A percentile compares a stretch with the other conserved stretches of the same genome.
Conservation (phyloP, 2,113 vertebrate genomes). For the Mesoclemmys tuberculata region DNA sequence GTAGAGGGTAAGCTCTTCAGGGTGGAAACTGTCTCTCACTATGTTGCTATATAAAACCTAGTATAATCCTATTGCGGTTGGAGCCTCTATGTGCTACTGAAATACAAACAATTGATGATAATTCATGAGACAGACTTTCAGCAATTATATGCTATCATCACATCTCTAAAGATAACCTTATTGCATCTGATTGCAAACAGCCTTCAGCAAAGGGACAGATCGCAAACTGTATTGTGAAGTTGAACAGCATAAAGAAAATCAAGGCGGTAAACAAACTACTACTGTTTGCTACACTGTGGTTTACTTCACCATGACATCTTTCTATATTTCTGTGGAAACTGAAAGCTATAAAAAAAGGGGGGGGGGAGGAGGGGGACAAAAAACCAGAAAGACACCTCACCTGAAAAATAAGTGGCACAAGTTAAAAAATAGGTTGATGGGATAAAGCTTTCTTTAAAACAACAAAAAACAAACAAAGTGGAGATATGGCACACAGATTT, state of each 20-base stretch:
- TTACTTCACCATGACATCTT: neutral
- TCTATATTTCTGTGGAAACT: constrained; percentile 24
- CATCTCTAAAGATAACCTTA: neutral
- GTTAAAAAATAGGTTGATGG: constrained; percentile 40
- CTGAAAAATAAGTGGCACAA: constrained; percentile 40
- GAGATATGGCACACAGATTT: constrained; percentile 13
- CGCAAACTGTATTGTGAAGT: neutral
- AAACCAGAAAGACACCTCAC: neutral
- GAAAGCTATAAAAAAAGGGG: neutral
- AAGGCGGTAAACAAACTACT: neutral
- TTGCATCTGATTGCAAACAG: neutral
- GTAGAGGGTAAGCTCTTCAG: neutral
- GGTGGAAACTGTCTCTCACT: neutral
- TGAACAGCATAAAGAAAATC: neutral
- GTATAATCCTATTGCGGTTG: neutral
- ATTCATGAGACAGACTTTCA: neutral
- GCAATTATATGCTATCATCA: neutral
- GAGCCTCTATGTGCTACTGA: neutral
- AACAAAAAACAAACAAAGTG: neutral
- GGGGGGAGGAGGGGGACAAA: neutral
- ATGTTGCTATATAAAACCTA: neutral
- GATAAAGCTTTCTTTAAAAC: constrained; percentile 2
- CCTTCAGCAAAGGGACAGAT: neutral
- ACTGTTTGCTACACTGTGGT: neutral
- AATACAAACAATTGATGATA: neutral